Conservation (phyloP, 2,797 vertebrate genomes). For the Lindbergichthys nudifrons region DNA sequence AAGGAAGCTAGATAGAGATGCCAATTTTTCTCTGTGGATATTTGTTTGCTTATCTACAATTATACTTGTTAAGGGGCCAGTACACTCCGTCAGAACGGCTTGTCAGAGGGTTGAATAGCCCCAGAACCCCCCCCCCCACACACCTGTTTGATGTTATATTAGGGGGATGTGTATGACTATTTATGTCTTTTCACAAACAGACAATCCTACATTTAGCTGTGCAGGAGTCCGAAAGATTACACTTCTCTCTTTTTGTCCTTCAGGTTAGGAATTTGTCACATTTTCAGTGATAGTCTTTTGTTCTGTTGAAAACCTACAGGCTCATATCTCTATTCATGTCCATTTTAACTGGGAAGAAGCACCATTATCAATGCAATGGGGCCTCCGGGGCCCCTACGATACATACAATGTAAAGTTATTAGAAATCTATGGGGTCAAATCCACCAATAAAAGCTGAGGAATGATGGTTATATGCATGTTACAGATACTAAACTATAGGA, state of each 20-base stretch:
- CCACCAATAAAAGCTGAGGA: conserved; percentile 42
- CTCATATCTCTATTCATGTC: conserved; percentile 3
- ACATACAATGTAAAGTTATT: conserved; percentile 31
- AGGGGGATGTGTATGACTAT: neutral
- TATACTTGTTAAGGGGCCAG: neutral
- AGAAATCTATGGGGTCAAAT: conserved; percentile 21
- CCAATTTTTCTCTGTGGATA: conserved; percentile 3
- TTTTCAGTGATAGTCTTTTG: conserved; percentile 6
- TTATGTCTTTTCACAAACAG: neutral
- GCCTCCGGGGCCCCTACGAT: conserved; percentile 9
- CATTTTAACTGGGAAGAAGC: conserved; percentile 2
- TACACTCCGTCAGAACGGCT: neutral
- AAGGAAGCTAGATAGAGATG: conserved; percentile 7
- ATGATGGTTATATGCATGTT: conserved; percentile 73
- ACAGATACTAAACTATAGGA: conserved; percentile 56
- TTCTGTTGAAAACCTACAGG: neutral
- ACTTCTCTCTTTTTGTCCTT: neutral
- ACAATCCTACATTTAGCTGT: neutral
- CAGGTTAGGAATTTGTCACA: neutral
- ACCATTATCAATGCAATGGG: neutral
- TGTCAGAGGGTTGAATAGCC: neutral
- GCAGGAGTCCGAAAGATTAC: neutral
- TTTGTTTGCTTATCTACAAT: conserved; percentile 1
- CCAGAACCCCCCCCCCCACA: too few relatives aligned
- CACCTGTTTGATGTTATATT: neutral